Evolutionary conservation across 2,888 invertebrate species (phyloP), one percentile per base, ranked within the genome.

Genomic region (Atrina japonica): DNA sequence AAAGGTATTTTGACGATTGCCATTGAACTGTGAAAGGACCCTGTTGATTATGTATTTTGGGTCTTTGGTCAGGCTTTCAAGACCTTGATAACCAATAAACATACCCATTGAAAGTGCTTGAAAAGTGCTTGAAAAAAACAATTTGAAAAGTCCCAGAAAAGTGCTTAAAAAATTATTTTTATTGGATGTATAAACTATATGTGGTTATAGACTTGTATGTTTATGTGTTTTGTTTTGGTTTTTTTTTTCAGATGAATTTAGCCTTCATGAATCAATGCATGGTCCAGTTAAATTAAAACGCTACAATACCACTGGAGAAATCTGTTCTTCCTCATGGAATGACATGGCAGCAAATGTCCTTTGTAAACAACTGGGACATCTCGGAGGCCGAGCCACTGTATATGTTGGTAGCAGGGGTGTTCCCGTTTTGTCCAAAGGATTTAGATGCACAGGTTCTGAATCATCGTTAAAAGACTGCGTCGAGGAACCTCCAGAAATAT

Each of bases 301-400:
- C 11, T 64, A 75, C 21, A 66, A 75, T 27, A 92, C 92, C 69
- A 94, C 94, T 93, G 95, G 95, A 0, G 93, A 93, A 75, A 92
- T 95, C 16, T 95, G 95, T 86, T 94, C 95, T 82, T 94, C 95
- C 77, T 93, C 93, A 77, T 95, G 95, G 86, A 93, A 93, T 7
- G 90, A 94, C 75, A 91, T 90, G 21, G 93, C 94, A 80, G 95
- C 95, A 0, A 92, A 93, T 80, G 94, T 95, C 0, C 77, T 82
- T 50, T 87, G 87, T 70, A 75, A 69, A 41, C 64, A 77, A 21
- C 55, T 80, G 9, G 80, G 66, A 14, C 84, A 71, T 53, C 65
- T 66, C 53, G 87, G 86, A 14, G 87, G 88, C 7, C 72, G 81
- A 30, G 77, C 82, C 0, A 83, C 83, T 21, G 75, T 77, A 23